Evolutionary conservation across 2,888 invertebrate genomes (phyloP).

Genomic region (Drosophila fungiperda): DNA sequence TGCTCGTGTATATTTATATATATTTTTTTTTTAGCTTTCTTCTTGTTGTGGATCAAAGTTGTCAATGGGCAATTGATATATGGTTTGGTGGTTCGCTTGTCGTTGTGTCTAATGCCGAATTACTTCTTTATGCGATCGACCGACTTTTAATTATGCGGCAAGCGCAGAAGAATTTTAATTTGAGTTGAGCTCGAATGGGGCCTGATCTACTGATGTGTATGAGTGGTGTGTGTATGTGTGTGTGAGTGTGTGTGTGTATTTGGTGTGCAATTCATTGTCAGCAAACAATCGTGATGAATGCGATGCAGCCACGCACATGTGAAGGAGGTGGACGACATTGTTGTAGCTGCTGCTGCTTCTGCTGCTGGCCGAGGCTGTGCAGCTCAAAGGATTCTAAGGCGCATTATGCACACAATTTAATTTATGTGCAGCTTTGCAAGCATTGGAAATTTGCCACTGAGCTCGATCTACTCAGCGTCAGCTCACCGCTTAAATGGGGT

Average conservation of each 20-base stretch:
- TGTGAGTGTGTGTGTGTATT: slow-evolving; percentile 10
- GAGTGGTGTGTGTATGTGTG: slow-evolving; percentile 33
- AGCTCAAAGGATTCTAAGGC: slow-evolving; percentile 63
- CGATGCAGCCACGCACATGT: slow-evolving; percentile 78
- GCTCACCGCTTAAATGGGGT: background rate
- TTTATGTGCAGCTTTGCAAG: slow-evolving; percentile 65
- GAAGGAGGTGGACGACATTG: slow-evolving; percentile 39
- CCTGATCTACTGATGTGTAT: slow-evolving; percentile 18
- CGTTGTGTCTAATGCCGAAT: slow-evolving; percentile 65
- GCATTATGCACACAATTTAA: slow-evolving; percentile 80
- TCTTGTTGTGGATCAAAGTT: slow-evolving; percentile 32
- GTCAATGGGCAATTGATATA: slow-evolving; percentile 61
- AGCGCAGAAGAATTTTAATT: slow-evolving; percentile 77
- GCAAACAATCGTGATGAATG: slow-evolving; percentile 84
- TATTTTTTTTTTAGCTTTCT: background rate
- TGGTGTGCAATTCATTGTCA: slow-evolving; percentile 79
- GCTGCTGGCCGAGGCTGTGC: background rate
- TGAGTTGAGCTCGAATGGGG: slow-evolving; percentile 54
- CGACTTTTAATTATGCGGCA: slow-evolving; percentile 74
- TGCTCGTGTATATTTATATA: background rate
- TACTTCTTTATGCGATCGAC: slow-evolving; percentile 69
- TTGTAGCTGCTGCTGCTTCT: background rate
- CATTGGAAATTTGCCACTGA: slow-evolving; percentile 25
- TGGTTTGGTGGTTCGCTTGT: slow-evolving; percentile 40
- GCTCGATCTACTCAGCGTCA: slow-evolving; percentile 10